These are phyloP conservation scores for Montipora capitata DNA, from an alignment of 92 coral and sea anemone genomes.

Conservation along the genomic window DNA sequence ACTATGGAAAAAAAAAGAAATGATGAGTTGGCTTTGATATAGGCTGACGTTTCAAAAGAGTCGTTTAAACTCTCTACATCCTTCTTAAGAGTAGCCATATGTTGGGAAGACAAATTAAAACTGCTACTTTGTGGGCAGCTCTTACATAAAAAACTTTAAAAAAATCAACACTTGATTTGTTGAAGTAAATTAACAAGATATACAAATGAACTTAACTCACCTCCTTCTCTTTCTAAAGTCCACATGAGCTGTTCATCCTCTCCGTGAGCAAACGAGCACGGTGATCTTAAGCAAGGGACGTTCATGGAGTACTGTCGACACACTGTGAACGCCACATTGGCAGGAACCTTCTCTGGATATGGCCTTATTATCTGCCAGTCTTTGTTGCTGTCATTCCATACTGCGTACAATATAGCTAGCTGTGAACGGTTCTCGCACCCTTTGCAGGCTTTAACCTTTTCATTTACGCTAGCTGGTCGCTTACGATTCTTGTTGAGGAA, in stretches of 20 bases:
- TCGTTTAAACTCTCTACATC: too few species aligned
- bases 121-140: too few species aligned
- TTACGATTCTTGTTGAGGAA: constrained; percentile 32
- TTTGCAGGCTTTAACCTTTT: constrained; percentile 60
- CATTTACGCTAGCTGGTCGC: constrained; percentile 22
- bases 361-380: constrained; percentile 73
- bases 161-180: too few species aligned
- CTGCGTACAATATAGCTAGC: constrained; percentile 49
- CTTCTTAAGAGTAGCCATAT: too few species aligned
- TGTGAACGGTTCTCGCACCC: constrained; percentile 49
- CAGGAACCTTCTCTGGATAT: constrained; percentile 47
- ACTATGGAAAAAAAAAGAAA: background rate
- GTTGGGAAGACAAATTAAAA: too few species aligned
- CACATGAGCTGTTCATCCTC: constrained; percentile 71
- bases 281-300: constrained; percentile 40
- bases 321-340: constrained; percentile 44
- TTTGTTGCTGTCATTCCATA: constrained; percentile 66
- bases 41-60: too few species aligned
- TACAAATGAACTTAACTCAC: constrained; percentile 32
- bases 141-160: too few species aligned
- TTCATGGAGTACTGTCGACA: constrained; percentile 60
- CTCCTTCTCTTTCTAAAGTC: constrained; percentile 80
- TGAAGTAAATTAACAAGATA: too few species aligned
- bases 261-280: constrained; percentile 89
- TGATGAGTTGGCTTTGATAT: background rate